Percentiles rank a stretch among this genome's conserved stretches.
These are phyloP conservation scores for Patella ulyssiponensis DNA, from an alignment of 2,888 invertebrate species.

Conservation along the genomic window DNA sequence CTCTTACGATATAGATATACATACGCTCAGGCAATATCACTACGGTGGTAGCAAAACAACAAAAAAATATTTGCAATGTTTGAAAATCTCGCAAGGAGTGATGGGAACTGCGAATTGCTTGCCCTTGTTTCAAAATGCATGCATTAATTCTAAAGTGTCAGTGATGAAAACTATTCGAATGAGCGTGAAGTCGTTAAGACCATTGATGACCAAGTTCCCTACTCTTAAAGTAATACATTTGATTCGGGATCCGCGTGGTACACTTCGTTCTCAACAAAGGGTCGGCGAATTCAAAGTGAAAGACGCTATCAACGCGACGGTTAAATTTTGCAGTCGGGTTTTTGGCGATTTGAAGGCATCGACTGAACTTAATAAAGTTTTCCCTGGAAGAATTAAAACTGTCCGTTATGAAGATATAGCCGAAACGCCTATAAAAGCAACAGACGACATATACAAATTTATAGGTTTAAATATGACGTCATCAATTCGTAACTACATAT, in stretches of 20 bases:
- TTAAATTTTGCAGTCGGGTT: constrained; percentile 14
- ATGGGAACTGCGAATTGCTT: constrained; percentile 5
- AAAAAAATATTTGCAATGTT: neutral
- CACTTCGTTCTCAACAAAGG: constrained; percentile 19
- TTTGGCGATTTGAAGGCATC: constrained; percentile 4
- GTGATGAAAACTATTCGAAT: constrained; percentile 29
- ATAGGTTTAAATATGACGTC: constrained; percentile 17
- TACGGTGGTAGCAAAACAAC: constrained; percentile 12
- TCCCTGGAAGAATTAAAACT: constrained; percentile 23
- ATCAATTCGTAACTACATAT: constrained; percentile 19
- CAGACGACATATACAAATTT: constrained; percentile 25
- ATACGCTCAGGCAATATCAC: constrained; percentile 18
- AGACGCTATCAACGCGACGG: neutral
- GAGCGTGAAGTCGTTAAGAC: constrained; percentile 17
- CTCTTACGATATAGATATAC: constrained; percentile 11
- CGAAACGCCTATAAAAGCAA: constrained; percentile 17
- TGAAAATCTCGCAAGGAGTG: neutral
- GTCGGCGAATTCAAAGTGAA: constrained; percentile 12
- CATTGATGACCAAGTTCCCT: constrained; percentile 24
- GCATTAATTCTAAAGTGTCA: constrained; percentile 10
- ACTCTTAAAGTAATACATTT: constrained; percentile 33
- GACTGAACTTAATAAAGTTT: neutral
- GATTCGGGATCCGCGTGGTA: constrained; percentile 31
- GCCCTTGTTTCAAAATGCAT: constrained; percentile 18
- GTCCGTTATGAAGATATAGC: constrained; percentile 36